Conservation (phyloP, 2,888 invertebrate genomes). For the Chironomus riparius region DNA sequence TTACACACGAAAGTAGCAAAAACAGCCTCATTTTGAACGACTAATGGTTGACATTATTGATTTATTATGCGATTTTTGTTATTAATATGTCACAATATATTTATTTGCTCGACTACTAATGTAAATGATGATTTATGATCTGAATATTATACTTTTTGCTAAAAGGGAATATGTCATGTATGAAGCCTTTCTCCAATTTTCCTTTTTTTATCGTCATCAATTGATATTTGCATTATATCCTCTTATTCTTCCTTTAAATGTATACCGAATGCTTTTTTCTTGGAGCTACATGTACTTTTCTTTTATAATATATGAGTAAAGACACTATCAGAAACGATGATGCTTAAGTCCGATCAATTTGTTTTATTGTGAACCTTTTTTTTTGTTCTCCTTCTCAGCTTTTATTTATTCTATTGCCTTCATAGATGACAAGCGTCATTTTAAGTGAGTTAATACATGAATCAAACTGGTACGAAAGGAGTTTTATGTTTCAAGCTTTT, state of each 20-base stretch:
- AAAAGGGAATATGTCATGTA: neutral
- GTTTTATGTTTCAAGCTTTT: no score
- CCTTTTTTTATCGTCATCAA: neutral
- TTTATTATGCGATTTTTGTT: conserved; percentile 20
- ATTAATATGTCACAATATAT: conserved; percentile 26
- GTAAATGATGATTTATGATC: conserved; percentile 27
- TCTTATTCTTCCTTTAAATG: neutral
- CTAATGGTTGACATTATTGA: conserved; percentile 25
- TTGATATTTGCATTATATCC: neutral
- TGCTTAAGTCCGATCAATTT: conserved; percentile 19
- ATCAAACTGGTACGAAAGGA: no score
- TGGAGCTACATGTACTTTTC: no score
- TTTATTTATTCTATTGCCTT: neutral
- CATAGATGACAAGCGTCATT: neutral
- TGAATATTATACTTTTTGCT: neutral
- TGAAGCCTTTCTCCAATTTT: no score
- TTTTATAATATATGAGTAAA: neutral
- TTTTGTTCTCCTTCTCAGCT: neutral
- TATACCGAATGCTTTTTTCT: neutral
- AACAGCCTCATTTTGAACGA: conserved; percentile 12
- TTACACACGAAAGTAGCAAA: neutral
- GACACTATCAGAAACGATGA: neutral
- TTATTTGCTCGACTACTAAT: conserved; percentile 19
- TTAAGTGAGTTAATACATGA: neutral
- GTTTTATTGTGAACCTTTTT: conserved; percentile 17